Percentiles rank a stretch among this genome's conserved stretches.
Evolutionary conservation across 2,888 invertebrate species (phyloP).

Genomic region (Spialia ferax): DNA sequence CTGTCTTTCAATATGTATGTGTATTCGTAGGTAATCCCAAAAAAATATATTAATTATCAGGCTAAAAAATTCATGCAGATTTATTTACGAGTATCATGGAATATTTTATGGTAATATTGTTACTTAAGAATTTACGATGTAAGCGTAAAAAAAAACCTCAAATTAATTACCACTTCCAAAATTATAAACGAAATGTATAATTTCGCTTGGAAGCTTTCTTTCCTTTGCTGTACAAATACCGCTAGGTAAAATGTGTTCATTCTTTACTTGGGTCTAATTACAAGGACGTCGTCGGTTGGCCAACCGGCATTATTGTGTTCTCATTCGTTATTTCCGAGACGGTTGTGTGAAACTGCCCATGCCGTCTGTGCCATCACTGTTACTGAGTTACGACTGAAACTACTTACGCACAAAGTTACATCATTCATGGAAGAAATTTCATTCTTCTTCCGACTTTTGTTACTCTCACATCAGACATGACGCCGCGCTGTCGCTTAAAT

Average conservation of each 20-base stretch:
- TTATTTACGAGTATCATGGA: too few species aligned
- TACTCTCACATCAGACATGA: not conserved
- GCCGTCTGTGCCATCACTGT: not conserved
- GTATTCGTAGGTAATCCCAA: too few species aligned
- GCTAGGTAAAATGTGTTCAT: conserved; percentile 9
- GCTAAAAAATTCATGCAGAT: too few species aligned
- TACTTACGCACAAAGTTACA: not conserved
- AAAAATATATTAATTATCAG: too few species aligned
- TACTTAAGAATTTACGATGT: too few species aligned
- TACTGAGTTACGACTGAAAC: not conserved
- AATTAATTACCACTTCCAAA: not conserved
- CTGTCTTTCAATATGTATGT: too few species aligned
- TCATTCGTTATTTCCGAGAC: conserved; percentile 2
- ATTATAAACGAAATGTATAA: not conserved
- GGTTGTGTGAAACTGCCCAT: not conserved
- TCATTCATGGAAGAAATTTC: not conserved
- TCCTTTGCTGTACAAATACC: not conserved
- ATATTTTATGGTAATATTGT: too few species aligned
- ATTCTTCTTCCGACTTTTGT: not conserved
- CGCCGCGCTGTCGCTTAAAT: not conserved
- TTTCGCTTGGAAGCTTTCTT: not conserved
- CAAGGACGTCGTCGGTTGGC: not conserved
- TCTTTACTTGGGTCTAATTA: conserved; percentile 8
- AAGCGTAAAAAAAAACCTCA: not conserved
- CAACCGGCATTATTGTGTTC: not conserved